Percentiles rank a stretch among this genome's conserved stretches.
Conservation (phyloP, 2,888 invertebrate genomes). For the Agrotis clavis region DNA sequence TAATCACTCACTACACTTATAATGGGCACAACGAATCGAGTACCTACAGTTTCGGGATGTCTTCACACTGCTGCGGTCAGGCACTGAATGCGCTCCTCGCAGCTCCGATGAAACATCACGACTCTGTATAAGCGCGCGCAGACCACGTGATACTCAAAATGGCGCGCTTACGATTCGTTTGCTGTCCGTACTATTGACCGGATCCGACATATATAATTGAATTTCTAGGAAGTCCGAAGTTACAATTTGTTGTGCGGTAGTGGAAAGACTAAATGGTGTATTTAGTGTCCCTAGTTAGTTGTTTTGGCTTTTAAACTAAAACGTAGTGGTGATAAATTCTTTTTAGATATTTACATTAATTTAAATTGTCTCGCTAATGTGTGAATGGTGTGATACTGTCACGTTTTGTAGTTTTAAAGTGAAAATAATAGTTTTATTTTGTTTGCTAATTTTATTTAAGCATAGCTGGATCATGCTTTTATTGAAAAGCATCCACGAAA, state of each 20-base stretch:
- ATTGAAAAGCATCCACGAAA: slow-evolving; percentile 1
- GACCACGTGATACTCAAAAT: no score
- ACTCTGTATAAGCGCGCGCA: no score
- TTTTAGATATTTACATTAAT: slow-evolving; percentile 49
- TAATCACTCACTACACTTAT: no score
- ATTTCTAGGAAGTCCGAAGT: slow-evolving; percentile 59
- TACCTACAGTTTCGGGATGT: no score
- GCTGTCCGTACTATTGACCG: no score
- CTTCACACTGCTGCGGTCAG: no score
- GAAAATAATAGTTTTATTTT: slow-evolving; percentile 39
- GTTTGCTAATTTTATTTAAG: slow-evolving; percentile 4
- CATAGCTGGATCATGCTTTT: slow-evolving; percentile 6
- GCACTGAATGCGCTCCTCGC: no score
- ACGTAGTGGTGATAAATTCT: slow-evolving; percentile 42
- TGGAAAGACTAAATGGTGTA: slow-evolving; percentile 43
- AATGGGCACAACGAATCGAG: no score
- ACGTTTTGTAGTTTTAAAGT: slow-evolving; percentile 40
- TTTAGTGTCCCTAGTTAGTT: slow-evolving; percentile 29
- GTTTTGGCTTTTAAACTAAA: slow-evolving; percentile 33
- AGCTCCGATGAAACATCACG: no score
- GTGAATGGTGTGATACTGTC: slow-evolving; percentile 33
- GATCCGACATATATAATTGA: no score
- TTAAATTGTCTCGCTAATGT: slow-evolving; percentile 47
- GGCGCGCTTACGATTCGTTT: no score
- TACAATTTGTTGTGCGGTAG: slow-evolving; percentile 27